These are phyloP conservation scores for Uromys caudimaculatus DNA, from an alignment of 2,797 vertebrate genomes.

Conservation along the genomic window DNA sequence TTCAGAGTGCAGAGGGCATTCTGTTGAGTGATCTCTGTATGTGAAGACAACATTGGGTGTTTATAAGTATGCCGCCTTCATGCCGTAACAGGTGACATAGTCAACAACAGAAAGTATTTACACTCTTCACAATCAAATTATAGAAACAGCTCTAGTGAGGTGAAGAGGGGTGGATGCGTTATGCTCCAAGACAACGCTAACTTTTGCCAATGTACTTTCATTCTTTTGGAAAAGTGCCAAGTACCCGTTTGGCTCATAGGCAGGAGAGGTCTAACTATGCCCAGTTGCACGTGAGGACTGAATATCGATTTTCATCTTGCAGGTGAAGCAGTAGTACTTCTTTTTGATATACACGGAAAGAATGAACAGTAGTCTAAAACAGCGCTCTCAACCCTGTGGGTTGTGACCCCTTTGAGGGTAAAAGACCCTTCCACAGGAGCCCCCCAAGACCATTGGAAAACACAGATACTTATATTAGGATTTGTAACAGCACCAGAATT, in stretches of 20 bases:
- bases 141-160: conserved; percentile 29
- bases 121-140: conserved; percentile 15
- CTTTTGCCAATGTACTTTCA: conserved; percentile 57
- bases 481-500: too few species aligned
- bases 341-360: conserved; percentile 47
- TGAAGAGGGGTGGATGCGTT: neutral
- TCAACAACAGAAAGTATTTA: conserved; percentile 37
- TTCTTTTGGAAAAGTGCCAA: conserved; percentile 35
- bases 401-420: neutral
- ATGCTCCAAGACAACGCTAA: conserved; percentile 2
- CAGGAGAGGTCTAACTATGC: conserved; percentile 58
- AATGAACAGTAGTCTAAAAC: conserved; percentile 8
- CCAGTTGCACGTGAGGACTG: neutral
- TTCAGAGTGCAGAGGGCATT: neutral
- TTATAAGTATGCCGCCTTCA: neutral
- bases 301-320: conserved; percentile 38
- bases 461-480: neutral
- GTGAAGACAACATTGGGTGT: neutral
- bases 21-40: neutral
- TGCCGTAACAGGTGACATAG: neutral
- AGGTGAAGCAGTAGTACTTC: conserved; percentile 47
- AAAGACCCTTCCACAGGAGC: neutral
- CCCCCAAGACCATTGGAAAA: neutral
- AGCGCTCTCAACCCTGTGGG: neutral
- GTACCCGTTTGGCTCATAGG: conserved; percentile 39